Base-by-base conservation (phyloP, 2,797 vertebrate genomes). In the Chloroceryle amazona region DNA sequence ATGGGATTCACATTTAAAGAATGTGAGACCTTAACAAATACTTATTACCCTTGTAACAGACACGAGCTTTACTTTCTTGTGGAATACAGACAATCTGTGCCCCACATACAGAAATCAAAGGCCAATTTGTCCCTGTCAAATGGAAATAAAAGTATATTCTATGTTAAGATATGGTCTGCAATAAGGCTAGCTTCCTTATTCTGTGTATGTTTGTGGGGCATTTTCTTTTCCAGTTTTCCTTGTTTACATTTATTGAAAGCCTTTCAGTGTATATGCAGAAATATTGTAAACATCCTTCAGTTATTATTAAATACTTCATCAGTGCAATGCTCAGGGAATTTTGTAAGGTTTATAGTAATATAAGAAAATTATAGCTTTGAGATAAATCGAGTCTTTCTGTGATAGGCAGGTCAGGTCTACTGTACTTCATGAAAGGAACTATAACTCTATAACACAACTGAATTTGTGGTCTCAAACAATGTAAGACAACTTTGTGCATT, bases 1-100 rank as follows among this genome's bases (percentile, higher is more conserved):
- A 55, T 47, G 57, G 91, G 31, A 90, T 94, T 85, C 33, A 42
- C 22, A 23, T 86, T 96, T 93, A 63, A 78, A 81, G 74, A 83
- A 49, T 11, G 33, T 29, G 74, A 78, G 41, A 67, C 26, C 58
- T 92, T 81, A 96, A 80, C 13, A 88, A 96, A 93, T 91, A n/a
- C 6, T 90, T 15, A 67, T 31, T 74, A 57, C 15, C 39, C 6
- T 52, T 5, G 21, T 68, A 21, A 74, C 7, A 63, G 31, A 75
- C 28, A 35, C 26, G 61, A 84, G 4, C 68, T 89, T 86, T 81
- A 58, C 33, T 78, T 75, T 65, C 22, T 47, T 42, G 42, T 67
- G 28, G 93, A 90, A 88, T 52, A 41, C 8, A 81, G 17, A 9
- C 81, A 73, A 65, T 54, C 13, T 75, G 4, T 83, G 12, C 73